phyloP scores from a whole-genome alignment of 1,140 invertebrate species.

The Magallana angulata region DNA sequence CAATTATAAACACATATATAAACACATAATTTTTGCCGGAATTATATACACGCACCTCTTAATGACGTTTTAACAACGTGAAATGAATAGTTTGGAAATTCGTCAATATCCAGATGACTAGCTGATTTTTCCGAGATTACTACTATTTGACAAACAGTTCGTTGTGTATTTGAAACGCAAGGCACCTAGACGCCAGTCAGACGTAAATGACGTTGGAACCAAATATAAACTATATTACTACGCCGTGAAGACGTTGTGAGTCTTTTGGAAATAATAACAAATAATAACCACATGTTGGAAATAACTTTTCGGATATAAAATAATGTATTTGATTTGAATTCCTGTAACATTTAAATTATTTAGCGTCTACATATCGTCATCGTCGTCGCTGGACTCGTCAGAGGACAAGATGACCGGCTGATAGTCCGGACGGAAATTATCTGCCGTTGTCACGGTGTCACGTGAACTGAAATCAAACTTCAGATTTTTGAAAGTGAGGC shows the following conservation, averaged over 20 bases:
- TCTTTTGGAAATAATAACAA: neutral
- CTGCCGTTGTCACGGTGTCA: constrained; percentile 39
- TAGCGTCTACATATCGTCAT: constrained; percentile 12
- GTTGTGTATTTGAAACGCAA: no score
- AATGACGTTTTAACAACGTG: no score
- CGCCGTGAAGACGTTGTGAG: neutral
- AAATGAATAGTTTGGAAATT: no score
- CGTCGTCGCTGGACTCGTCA: constrained; percentile 40
- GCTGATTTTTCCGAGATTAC: no score
- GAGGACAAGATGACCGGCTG: neutral
- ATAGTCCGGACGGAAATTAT: constrained; percentile 32
- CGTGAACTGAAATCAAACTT: constrained; percentile 51
- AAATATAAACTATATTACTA: no score
- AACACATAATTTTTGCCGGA: no score
- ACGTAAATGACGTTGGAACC: no score
- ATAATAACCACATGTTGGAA: neutral
- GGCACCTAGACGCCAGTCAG: no score
- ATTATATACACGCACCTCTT: no score
- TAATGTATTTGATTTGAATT: neutral
- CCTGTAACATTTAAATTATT: neutral
- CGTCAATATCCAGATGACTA: no score
- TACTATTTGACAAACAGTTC: no score
- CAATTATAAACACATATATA: no score
- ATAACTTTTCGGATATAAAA: neutral
- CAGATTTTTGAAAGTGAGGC: constrained; percentile 58